Percentiles rank a stretch among this genome's conserved stretches.
Conservation (phyloP, 2,113 vertebrate genomes). For the Laterallus jamaicensis region DNA sequence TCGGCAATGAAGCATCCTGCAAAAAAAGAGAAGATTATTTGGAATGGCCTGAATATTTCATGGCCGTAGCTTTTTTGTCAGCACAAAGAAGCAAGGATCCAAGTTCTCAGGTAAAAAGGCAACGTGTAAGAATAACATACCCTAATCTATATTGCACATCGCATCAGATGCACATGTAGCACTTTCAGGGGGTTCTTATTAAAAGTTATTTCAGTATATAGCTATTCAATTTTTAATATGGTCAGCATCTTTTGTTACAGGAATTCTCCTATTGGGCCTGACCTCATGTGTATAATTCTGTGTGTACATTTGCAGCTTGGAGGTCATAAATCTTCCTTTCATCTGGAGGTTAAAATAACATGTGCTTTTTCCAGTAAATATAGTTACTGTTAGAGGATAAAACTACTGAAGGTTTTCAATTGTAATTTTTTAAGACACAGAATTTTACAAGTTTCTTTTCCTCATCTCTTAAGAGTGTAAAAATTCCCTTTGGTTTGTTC, state of each 20-base stretch:
- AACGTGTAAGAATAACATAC: not conserved
- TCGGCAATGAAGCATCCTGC: conserved; percentile 61
- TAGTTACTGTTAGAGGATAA: not conserved
- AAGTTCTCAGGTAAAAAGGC: conserved; percentile 86
- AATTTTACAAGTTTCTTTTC: not conserved
- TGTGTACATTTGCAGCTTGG: not conserved
- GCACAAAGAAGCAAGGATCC: conserved; percentile 98
- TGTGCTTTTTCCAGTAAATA: not conserved
- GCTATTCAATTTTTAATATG: not conserved
- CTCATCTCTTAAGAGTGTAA: not conserved
- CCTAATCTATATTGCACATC: not conserved
- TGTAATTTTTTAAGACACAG: not conserved
- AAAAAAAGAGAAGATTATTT: conserved; percentile 92
- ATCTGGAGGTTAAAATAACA: not conserved
- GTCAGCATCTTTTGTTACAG: conserved; percentile 34
- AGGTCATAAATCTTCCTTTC: not conserved
- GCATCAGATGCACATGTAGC: not conserved
- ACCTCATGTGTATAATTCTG: not conserved
- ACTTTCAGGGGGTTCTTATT: not conserved
- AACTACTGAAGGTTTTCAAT: not conserved
- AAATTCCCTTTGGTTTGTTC: not conserved
- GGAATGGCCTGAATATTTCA: conserved; percentile 98
- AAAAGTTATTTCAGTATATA: conserved; percentile 6
- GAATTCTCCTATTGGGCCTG: not conserved
- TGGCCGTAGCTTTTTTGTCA: conserved; percentile 96